Evolutionary conservation across 2,113 vertebrate species (phyloP).

Genomic region (Phrynocephalus versicolor): DNA sequence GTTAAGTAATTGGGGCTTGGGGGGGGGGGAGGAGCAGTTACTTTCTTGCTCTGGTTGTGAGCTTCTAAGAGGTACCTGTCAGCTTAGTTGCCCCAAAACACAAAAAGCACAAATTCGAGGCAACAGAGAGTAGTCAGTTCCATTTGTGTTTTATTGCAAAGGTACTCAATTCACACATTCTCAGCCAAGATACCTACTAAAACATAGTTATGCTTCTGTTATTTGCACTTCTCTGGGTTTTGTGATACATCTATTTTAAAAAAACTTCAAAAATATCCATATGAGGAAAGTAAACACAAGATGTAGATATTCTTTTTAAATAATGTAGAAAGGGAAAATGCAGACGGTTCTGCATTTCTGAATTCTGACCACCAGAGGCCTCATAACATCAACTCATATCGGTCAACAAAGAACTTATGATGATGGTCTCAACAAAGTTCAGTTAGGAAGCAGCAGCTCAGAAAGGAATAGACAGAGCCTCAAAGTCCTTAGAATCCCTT

Average conservation of each 20-base stretch:
- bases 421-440: too few relatives aligned
- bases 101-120: neutral
- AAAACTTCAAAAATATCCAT: neutral
- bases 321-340: neutral
- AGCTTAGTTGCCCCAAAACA: neutral
- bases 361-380: slow-evolving; percentile 5
- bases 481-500: neutral
- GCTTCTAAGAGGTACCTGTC: neutral
- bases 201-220: neutral
- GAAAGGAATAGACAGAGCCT: neutral
- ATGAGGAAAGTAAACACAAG: neutral
- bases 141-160: neutral
- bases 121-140: neutral
- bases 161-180: neutral
- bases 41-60: neutral
- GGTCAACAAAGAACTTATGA: neutral
- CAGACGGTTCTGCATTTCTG: neutral
- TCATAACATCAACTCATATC: neutral
- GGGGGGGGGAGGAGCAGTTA: too few relatives aligned
- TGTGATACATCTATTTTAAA: neutral
- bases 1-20: neutral
- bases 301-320: neutral
- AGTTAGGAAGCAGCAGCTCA: neutral
- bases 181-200: neutral
- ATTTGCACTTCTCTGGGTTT: neutral